A percentile compares a stretch with the other conserved stretches of the same genome.
Conservation (phyloP, 2,113 vertebrate species). For the Melospiza georgiana region DNA sequence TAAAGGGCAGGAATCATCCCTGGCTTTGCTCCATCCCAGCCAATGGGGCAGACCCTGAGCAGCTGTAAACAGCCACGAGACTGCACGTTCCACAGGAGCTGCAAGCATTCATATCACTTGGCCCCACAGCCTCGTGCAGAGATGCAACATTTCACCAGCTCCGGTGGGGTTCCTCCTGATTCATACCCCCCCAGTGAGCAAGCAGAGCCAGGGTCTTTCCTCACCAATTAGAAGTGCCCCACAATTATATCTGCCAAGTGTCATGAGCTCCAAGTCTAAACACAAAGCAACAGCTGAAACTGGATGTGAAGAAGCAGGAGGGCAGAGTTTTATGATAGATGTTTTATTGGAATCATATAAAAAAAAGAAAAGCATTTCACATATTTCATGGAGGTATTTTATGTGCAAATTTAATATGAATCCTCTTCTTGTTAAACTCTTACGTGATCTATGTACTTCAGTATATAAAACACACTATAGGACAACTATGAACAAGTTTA, state of each 20-base stretch:
- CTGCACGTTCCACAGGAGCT: neutral
- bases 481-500: conserved; percentile 74
- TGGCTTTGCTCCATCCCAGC: neutral
- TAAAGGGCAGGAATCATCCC: conserved; percentile 33
- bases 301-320: conserved; percentile 52
- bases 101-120: neutral
- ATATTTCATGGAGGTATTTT: conserved; percentile 68
- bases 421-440: conserved; percentile 76
- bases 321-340: conserved; percentile 66
- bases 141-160: neutral
- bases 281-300: conserved; percentile 48
- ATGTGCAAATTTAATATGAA: conserved; percentile 71
- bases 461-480: conserved; percentile 62
- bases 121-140: neutral
- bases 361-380: conserved; percentile 68
- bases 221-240: conserved; percentile 22
- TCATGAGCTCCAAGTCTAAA: conserved; percentile 35
- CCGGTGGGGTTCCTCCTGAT: neutral
- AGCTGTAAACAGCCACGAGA: neutral
- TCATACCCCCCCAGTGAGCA: neutral
- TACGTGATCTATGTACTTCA: conserved; percentile 63
- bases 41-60: conserved; percentile 27
- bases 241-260: neutral
- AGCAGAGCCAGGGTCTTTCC: conserved; percentile 11
- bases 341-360: conserved; percentile 72